These are phyloP conservation scores for Colostygia pectinataria DNA, from an alignment of 2,888 invertebrate genomes.

Conservation along the genomic window DNA sequence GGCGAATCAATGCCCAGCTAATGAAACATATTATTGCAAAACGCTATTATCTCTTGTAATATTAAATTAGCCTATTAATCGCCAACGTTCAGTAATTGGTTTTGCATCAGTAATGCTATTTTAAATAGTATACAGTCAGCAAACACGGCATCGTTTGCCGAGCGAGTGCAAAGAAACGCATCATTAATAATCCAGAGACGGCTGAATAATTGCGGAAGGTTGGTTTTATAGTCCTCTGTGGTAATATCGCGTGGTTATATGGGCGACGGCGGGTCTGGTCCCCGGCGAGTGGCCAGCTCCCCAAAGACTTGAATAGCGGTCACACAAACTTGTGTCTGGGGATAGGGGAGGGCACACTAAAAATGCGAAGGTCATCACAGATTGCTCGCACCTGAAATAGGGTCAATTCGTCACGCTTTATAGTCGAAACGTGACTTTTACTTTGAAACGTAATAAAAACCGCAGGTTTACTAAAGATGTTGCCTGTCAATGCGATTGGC, in stretches of 20 bases:
- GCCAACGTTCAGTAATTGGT: conserved; percentile 45
- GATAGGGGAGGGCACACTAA: conserved; percentile 59
- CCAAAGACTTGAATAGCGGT: conserved; percentile 60
- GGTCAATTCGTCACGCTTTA: conserved; percentile 68
- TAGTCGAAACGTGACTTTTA: conserved; percentile 68
- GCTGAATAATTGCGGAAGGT: conserved; percentile 51
- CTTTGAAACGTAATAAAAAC: conserved; percentile 57
- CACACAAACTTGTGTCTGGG: conserved; percentile 63
- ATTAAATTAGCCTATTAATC: conserved; percentile 48
- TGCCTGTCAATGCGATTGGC: no score
- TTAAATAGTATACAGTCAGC: conserved; percentile 44
- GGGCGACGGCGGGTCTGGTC: conserved; percentile 55
- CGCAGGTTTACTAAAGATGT: not conserved
- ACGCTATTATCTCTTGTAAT: conserved; percentile 42
- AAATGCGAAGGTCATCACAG: conserved; percentile 75
- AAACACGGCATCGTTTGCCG: conserved; percentile 39
- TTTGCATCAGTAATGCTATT: conserved; percentile 49
- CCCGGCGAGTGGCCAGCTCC: conserved; percentile 56
- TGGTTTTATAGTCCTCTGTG: conserved; percentile 58
- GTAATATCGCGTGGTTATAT: conserved; percentile 63
- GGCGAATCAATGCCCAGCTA: conserved; percentile 20
- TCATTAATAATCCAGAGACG: conserved; percentile 55
- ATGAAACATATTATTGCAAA: conserved; percentile 34
- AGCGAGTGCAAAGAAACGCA: conserved; percentile 45
- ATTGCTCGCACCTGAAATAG: conserved; percentile 72